Conservation (phyloP, 30 jellyfish, hydroid and myxozoan species). For the Kudoa iwatai region DNA sequence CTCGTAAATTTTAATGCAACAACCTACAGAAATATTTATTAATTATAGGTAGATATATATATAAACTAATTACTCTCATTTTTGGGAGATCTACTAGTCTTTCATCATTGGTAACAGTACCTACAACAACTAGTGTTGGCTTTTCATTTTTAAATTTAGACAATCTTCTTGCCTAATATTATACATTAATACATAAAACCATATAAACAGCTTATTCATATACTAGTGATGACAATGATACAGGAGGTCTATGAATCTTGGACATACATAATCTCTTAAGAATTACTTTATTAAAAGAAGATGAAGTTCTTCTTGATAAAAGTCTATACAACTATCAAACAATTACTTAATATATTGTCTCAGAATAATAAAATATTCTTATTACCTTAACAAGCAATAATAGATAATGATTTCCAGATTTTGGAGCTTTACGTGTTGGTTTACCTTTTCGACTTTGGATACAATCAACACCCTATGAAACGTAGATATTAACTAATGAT, state of each 20-base stretch:
- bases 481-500: too few species aligned
- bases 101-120: slow-evolving; percentile 55
- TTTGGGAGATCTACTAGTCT: slow-evolving; percentile 32
- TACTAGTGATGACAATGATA: slow-evolving; percentile 52
- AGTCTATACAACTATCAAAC: slow-evolving; percentile 77
- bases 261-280: slow-evolving; percentile 66
- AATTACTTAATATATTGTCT: too few species aligned
- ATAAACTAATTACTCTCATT: slow-evolving; percentile 7
- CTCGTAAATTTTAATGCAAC: slow-evolving; percentile 65
- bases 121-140: slow-evolving; percentile 36
- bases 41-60: neutral
- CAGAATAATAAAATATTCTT: neutral
- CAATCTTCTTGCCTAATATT: slow-evolving; percentile 26
- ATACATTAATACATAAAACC: neutral
- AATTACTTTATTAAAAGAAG: slow-evolving; percentile 53
- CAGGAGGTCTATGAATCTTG: slow-evolving; percentile 66
- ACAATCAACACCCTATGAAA: neutral
- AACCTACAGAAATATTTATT: slow-evolving; percentile 4
- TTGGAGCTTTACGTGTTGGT: slow-evolving; percentile 1
- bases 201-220: slow-evolving; percentile 2
- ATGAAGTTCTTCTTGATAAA: slow-evolving; percentile 62
- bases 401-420: neutral
- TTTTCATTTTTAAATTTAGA: slow-evolving; percentile 31
- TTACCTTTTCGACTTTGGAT: too few species aligned
- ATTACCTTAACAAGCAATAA: neutral